Evolutionary conservation across 1,140 invertebrate species (phyloP).

Genomic region (Eubasilissa regina): DNA sequence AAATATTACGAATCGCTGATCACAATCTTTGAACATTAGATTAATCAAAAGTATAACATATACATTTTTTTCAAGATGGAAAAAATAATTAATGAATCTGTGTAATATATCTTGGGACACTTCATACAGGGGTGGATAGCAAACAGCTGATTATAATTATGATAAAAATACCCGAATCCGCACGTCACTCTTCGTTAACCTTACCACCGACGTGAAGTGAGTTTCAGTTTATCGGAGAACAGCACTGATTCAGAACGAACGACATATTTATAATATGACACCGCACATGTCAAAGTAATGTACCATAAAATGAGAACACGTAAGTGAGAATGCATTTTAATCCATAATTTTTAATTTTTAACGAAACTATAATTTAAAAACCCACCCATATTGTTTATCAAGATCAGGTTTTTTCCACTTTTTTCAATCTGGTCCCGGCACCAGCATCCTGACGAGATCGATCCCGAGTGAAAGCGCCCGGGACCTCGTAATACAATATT

Average conservation of each 20-base stretch:
- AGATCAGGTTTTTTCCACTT: slow-evolving; percentile 14
- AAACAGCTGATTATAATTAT: too few relatives aligned
- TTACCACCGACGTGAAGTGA: too few relatives aligned
- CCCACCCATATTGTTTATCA: neutral
- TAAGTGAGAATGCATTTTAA: neutral
- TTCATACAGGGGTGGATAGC: too few relatives aligned
- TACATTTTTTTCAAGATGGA: too few relatives aligned
- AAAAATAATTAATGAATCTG: too few relatives aligned
- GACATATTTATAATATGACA: neutral
- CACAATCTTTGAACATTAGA: too few relatives aligned
- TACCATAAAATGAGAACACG: neutral
- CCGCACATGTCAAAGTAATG: neutral
- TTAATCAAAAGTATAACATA: too few relatives aligned
- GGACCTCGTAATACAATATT: neutral
- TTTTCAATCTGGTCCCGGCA: slow-evolving; percentile 1
- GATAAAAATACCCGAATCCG: too few relatives aligned
- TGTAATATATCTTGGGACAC: too few relatives aligned
- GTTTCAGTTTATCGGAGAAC: too few relatives aligned
- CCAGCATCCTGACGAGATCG: slow-evolving; percentile 2
- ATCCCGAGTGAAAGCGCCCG: neutral
- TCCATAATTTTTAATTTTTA: neutral
- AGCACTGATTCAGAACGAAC: neutral
- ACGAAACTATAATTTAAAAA: neutral
- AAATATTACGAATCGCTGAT: too few relatives aligned
- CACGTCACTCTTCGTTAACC: too few relatives aligned